A percentile compares a stretch with the other conserved stretches of the same genome.
Conservation (phyloP, 2,113 vertebrate genomes). For the Pterocles gutturalis region DNA sequence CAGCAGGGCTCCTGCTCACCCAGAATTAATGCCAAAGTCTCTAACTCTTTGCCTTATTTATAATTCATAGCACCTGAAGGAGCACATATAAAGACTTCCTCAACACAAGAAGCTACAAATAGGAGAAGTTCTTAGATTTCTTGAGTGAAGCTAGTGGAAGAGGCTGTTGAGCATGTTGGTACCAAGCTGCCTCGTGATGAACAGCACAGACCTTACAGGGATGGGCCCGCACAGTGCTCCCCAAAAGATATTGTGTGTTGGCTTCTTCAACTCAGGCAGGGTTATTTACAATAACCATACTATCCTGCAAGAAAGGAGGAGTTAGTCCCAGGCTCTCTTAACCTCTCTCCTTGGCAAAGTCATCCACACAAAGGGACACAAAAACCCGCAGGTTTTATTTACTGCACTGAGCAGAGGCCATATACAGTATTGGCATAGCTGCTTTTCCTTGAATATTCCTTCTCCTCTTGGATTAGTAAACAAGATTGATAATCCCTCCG, state of each 20-base stretch:
- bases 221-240: not conserved
- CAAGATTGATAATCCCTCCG: not conserved
- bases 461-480: not conserved
- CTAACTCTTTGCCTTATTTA: not conserved
- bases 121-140: not conserved
- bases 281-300: not conserved
- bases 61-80: not conserved
- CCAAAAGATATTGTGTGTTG: not conserved
- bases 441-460: not conserved
- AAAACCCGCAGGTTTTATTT: not conserved
- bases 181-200: not conserved
- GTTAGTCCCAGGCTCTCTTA: not conserved
- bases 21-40: not conserved
- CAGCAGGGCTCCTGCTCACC: not conserved
- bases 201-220: not conserved
- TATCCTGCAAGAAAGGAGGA: not conserved
- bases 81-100: not conserved
- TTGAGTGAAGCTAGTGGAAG: not conserved
- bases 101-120: not conserved
- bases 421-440: not conserved
- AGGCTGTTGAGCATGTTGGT: not conserved
- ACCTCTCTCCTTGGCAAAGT: not conserved
- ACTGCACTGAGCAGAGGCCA: not conserved
- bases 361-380: not conserved
- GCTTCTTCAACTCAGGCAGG: not conserved